Evolutionary conservation across 64 coral and sea anemone species (phyloP), one percentile per base, ranked within the genome.

Genomic region (Anthopleura sola): DNA sequence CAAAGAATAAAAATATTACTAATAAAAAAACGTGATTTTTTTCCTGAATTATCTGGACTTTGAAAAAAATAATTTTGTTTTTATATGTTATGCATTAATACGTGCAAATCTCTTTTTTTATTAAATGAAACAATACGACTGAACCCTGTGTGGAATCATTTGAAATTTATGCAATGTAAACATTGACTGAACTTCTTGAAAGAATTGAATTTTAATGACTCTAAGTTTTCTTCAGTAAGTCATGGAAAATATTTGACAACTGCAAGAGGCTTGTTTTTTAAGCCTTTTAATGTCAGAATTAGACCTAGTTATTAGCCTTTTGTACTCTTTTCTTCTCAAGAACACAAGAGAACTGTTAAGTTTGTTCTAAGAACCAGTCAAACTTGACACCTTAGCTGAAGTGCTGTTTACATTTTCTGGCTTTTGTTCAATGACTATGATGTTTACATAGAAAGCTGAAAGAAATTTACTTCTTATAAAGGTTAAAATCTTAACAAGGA

Each of bases 121-220:
- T 58, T 58, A 5, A 58, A 58, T 58, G 55, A 58, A 58, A 58
- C 21, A 58, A 58, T 21, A 58, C 55, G 18, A 58, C 3, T 5
- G 46, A 48, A 48, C 46, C 11, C 46, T 20, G 55, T 21, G 55
- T 58, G 55, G 55, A 58, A 21, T 21, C 55, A 58, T 58, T 20
- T 5, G 4, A 77, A 77, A 77, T 77, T 77, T 77, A 77, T 77
- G 75, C 75, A 77, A 34, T 17, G 75, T 77, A 77, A 77, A 77
- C 75, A 77, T 5, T 3, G 7, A 26, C 58, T 62, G 5, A n/a
- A n/a, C 6, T n/a, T 62, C 17, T n/a, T 62, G 24, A n/a, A 26
- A n/a, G 16, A 62, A 62, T 26, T 62, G 24, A 62, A 62, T 9
- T 62, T 62, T 6, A 26, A 53, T 53, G 50, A 53, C 50, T 53